Evolutionary conservation across 2,888 invertebrate genomes (phyloP), one percentile per base, ranked within the genome.

Genomic region (Caenorhabditis virilis): DNA sequence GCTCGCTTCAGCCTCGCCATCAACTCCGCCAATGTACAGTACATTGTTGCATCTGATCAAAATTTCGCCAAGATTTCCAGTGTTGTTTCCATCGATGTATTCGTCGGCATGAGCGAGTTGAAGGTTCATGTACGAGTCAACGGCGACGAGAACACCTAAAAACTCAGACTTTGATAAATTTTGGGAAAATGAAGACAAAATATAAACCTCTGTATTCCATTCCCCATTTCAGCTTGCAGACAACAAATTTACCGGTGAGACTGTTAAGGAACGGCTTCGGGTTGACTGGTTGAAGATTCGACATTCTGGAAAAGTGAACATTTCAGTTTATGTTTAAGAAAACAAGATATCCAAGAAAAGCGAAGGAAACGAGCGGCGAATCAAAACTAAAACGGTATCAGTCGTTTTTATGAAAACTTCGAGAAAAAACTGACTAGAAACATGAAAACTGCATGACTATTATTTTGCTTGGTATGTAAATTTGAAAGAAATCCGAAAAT

Each of bases 251-350:
- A 16, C 98, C 98, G 1, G 95, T 97, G 46, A 99, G 88, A 83
- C 92, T 92, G 87, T 98, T 98, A 53, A 98, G 88, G 86, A 95
- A 99, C 66, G 98, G 98, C 88, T 98, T 98, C 4, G 98, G 98
- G 86, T 98, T 98, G 84, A 97, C 91, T 77, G 94, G 94, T 51
- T 79, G 75, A 35, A 79, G 56, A 30, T 39, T 27, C 36, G 59
- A 45, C 63, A 64, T 64, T 22, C n/a, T 38, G 45, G 41, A 16
- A 54, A 48, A 38, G 30, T 23, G n/a, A 7, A 11, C 4, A 36
- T 36, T 15, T 36, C 11, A 11, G 36, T 30, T 30, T 30, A 39
- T 15, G 6, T 6, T 39, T 39, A 18, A 15, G 6, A 6, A 11
- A 39, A 16, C 16, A n/a, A n/a, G n/a, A n/a, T n/a, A n/a, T n/a